Base-by-base conservation (phyloP, 2,113 vertebrate species). In the Vicugna pacos region DNA sequence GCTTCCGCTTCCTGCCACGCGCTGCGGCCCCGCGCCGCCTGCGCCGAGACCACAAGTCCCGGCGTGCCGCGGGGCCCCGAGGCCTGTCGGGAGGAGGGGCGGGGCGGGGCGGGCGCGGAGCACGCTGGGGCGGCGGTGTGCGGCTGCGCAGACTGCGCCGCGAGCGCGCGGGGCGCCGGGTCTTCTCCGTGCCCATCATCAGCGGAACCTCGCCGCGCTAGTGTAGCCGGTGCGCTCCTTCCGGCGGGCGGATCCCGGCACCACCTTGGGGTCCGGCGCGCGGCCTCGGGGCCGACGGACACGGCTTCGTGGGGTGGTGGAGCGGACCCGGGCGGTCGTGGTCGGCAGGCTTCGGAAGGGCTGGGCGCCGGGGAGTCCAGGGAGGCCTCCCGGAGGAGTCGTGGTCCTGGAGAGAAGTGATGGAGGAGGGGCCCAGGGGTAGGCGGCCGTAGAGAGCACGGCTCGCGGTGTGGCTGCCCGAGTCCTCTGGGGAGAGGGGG, bases 1-100 rank as follows among this genome's bases (percentile, higher is more conserved):
- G 64, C 89, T 99, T 99, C 98, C 98, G 98, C 97, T 99, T 99
- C 98, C 99, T 99, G 98, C 99, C 99, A 99, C 99, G 98, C 98
- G 96, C 97, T 65, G n/a, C 62, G 35, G 62, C 38, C 6, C 56
- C 3, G 8, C 32, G 5, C 35, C 1, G 48, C n/a, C 14, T 24
- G 70, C 24, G 13, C 86, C 0, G 5, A 19, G 30, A 96, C 95
- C 81, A 91, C 94, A 82, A 73, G 32, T 94, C 87, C 94, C 96
- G 56, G 42, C 48, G 16, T 65, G 79, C 95, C 30, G 26, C 42
- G 58, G 56, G 67, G 42, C 46, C 24, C 26, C 13, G 28, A 1
- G 8, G 46, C 26, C 11, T 20, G 26, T 16, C n/a, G 38, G 65
- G 72, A 85, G 52, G 38, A 24, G 0, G 35, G 24, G 54, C 0